Percentiles rank a stretch among this genome's conserved stretches.
phyloP scores from a whole-genome alignment of 2,888 invertebrate species.

The Ophion obscuratus region DNA sequence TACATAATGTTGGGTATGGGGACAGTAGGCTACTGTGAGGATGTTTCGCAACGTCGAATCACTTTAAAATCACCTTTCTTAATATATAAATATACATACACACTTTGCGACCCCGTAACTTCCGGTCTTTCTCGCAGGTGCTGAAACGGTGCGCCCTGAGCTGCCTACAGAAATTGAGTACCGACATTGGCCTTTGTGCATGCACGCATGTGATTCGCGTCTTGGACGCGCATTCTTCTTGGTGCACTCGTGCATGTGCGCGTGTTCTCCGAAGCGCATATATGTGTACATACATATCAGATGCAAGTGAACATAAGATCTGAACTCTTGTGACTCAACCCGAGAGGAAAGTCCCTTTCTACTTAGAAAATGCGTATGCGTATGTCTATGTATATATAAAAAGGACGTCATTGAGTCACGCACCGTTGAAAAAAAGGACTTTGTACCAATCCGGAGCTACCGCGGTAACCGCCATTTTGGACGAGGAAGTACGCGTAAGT shows the following conservation, averaged over 20 bases:
- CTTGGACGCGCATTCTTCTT: background rate
- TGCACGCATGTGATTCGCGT: constrained; percentile 10
- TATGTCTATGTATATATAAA: constrained; percentile 15
- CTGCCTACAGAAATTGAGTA: constrained; percentile 48
- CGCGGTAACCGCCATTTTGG: constrained; percentile 73
- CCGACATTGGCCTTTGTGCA: constrained; percentile 29
- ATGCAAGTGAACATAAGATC: background rate
- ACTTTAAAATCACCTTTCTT: too few species aligned
- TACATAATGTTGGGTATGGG: too few species aligned
- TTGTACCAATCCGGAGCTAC: constrained; percentile 64
- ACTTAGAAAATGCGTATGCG: background rate
- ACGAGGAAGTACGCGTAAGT: constrained; percentile 64
- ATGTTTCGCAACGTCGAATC: too few species aligned
- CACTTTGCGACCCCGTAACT: constrained; percentile 48
- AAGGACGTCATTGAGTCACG: constrained; percentile 61
- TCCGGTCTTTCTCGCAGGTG: constrained; percentile 74
- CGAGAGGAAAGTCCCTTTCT: background rate
- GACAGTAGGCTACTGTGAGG: too few species aligned
- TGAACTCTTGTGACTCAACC: background rate
- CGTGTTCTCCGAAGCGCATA: background rate
- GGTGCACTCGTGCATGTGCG: background rate
- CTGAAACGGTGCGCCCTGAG: constrained; percentile 62
- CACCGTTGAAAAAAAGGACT: constrained; percentile 58
- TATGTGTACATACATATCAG: background rate
- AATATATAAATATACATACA: too few species aligned